Percentiles rank a stretch among this genome's conserved stretches.
phyloP scores from a whole-genome alignment of 2,888 invertebrate genomes.

The Tuberolachnus salignus region DNA sequence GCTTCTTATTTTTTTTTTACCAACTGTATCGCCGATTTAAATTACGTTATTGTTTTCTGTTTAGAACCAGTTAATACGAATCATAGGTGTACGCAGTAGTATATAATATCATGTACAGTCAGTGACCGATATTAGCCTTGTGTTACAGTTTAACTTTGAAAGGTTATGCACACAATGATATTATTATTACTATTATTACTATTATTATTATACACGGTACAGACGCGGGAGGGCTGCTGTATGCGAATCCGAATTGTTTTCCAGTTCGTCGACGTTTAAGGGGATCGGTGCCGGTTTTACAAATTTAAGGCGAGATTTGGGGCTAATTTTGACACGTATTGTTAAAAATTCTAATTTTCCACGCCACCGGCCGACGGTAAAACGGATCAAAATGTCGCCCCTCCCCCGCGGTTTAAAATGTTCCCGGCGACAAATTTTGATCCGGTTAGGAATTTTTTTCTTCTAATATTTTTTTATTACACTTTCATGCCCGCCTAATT shows the following conservation, averaged over 20 bases:
- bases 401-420: too few relatives aligned
- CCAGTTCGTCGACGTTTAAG: conserved; percentile 2
- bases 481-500: too few relatives aligned
- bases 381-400: too few relatives aligned
- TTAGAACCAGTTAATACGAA: conserved; percentile 30
- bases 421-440: too few relatives aligned
- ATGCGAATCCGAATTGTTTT: conserved; percentile 33
- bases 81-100: neutral
- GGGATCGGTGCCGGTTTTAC: neutral
- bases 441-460: too few relatives aligned
- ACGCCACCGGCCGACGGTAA: too few relatives aligned
- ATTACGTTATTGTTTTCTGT: conserved; percentile 40
- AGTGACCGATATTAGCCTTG: conserved; percentile 54
- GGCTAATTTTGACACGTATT: too few relatives aligned
- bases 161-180: neutral
- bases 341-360: too few relatives aligned
- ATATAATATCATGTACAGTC: conserved; percentile 37
- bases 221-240: conserved; percentile 25
- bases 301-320: too few relatives aligned
- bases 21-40: conserved; percentile 5
- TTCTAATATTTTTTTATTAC: too few relatives aligned
- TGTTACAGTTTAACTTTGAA: conserved; percentile 16
- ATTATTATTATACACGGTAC: neutral
- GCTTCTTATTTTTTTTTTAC: conserved; percentile 10
- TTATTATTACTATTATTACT: too few relatives aligned